These are phyloP conservation scores for Prenolepis imparis DNA, from an alignment of 2,888 invertebrate species.

Conservation along the genomic window DNA sequence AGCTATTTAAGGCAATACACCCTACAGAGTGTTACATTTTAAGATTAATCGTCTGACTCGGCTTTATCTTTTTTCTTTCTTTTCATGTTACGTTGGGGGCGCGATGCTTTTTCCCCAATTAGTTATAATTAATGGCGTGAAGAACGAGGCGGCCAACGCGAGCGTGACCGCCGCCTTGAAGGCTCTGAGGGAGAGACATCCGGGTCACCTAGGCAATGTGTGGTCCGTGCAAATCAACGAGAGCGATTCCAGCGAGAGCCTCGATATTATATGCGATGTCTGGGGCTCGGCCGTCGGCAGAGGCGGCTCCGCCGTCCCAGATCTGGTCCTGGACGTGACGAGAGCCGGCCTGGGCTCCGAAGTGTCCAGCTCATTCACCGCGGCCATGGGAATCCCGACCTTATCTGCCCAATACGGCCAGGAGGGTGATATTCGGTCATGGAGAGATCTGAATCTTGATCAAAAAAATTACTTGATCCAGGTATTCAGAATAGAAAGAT, in stretches of 20 bases:
- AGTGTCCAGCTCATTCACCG: conserved; percentile 94
- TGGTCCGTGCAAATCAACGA: conserved; percentile 77
- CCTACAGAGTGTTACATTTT: conserved; percentile 5
- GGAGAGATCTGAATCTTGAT: conserved; percentile 91
- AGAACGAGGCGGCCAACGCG: conserved; percentile 80
- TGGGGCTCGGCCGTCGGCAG: conserved; percentile 84
- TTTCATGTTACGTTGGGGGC: conserved; percentile 30
- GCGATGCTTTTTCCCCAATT: conserved; percentile 22
- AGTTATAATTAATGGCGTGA: conserved; percentile 82
- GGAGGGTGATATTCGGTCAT: conserved; percentile 93
- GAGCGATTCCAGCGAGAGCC: conserved; percentile 75
- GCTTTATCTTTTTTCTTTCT: background rate
- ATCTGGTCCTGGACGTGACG: conserved; percentile 94
- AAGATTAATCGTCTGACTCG: conserved; percentile 39
- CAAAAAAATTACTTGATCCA: conserved; percentile 86
- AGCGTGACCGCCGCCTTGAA: conserved; percentile 80
- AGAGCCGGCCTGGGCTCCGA: conserved; percentile 93
- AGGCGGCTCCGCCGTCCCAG: conserved; percentile 90
- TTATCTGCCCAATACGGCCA: conserved; percentile 95
- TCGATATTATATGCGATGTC: conserved; percentile 77
- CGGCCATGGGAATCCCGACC: conserved; percentile 93
- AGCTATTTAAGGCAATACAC: conserved; percentile 17
- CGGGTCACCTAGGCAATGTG: conserved; percentile 77
- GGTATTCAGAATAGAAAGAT: background rate
- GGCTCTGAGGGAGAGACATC: conserved; percentile 74